A percentile compares a stretch with the other conserved stretches of the same genome.
Conservation (phyloP, 2,113 vertebrate genomes). For the Leucoraja erinaceus region DNA sequence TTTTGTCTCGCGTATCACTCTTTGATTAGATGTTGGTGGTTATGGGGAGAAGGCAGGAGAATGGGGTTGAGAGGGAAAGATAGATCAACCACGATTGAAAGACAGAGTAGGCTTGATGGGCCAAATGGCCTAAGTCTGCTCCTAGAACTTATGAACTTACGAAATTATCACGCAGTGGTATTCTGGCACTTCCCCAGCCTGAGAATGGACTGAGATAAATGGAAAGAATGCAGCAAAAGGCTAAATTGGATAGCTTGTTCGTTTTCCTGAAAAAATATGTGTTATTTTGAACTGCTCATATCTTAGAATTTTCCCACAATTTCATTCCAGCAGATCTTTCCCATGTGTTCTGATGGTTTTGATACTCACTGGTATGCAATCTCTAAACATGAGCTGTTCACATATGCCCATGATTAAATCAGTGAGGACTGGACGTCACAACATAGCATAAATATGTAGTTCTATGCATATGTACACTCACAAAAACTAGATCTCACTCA, state of each 20-base stretch:
- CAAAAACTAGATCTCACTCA: too few species aligned
- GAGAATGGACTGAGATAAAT: background rate
- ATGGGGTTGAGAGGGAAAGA: too few species aligned
- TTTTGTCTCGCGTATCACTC: background rate
- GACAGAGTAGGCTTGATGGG: too few species aligned
- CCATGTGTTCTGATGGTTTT: background rate
- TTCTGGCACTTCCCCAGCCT: background rate
- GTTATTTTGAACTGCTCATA: background rate
- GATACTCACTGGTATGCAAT: background rate
- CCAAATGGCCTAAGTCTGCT: too few species aligned
- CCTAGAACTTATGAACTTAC: too few species aligned
- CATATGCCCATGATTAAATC: background rate
- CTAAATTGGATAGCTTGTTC: background rate
- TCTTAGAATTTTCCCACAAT: background rate
- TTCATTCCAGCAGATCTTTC: background rate
- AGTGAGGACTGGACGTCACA: background rate
- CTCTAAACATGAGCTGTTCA: background rate
- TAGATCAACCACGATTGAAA: too few species aligned
- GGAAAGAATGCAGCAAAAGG: background rate
- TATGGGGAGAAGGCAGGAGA: too few species aligned
- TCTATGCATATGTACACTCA: too few species aligned
- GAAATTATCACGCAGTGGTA: too few species aligned
- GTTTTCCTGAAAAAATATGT: background rate
- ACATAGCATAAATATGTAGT: too few species aligned
- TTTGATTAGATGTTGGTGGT: too few species aligned